phyloP scores from a whole-genome alignment of 2,888 invertebrate genomes.

The Spialia ferax region DNA sequence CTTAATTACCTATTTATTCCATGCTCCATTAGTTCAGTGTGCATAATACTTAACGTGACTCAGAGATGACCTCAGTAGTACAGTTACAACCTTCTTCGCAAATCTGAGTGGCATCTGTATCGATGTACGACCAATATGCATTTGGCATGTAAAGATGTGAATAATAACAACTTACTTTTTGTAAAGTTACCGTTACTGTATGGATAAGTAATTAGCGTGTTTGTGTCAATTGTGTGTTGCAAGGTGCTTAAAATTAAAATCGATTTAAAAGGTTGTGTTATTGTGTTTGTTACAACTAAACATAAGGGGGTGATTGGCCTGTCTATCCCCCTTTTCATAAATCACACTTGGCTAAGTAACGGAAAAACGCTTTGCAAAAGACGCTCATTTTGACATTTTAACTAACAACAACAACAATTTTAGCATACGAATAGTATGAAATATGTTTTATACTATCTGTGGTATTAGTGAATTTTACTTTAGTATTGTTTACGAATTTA shows the following conservation, averaged over 20 bases:
- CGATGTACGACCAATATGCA: slow-evolving; percentile 48
- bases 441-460: too few species aligned
- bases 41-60: slow-evolving; percentile 53
- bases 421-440: too few species aligned
- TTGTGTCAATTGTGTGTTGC: neutral
- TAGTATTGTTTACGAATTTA: too few species aligned
- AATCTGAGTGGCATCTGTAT: slow-evolving; percentile 42
- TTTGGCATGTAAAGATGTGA: slow-evolving; percentile 45
- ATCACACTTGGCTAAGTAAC: too few species aligned
- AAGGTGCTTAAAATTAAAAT: neutral
- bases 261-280: neutral
- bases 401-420: too few species aligned
- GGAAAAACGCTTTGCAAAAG: too few species aligned
- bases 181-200: neutral
- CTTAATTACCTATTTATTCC: neutral
- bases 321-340: too few species aligned
- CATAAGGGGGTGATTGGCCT: too few species aligned
- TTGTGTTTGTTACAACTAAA: too few species aligned
- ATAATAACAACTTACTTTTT: slow-evolving; percentile 20
- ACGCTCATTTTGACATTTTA: too few species aligned
- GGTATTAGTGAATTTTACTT: too few species aligned
- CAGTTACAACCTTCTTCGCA: slow-evolving; percentile 73
- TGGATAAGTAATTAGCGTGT: slow-evolving; percentile 3
- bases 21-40: slow-evolving; percentile 12
- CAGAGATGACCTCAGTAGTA: slow-evolving; percentile 67